Base-by-base conservation (phyloP, 2,888 invertebrate genomes). In the Lacanobia oleracea region DNA sequence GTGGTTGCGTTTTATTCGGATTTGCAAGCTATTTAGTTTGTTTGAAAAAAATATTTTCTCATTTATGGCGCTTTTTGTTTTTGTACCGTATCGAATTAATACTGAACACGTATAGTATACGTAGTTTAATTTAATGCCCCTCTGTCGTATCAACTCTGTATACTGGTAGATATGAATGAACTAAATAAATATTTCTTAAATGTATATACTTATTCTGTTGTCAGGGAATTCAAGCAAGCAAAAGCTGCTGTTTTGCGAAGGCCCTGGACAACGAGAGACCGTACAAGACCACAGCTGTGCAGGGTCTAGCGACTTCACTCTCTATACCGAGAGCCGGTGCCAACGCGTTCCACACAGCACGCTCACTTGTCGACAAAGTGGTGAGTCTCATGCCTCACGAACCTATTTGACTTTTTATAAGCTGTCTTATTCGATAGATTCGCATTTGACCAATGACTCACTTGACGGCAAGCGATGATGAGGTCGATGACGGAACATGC, bases 301-400 rank as follows among this genome's bases (percentile, higher is more conserved):
- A 21, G 10, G 79, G 87, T 37, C 18, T 91, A 5, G 91, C 93
- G 5, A 75, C 67, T 7, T 87, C 89, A 4, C 84, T 93, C 14
- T 87, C 85, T 18, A 86, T 91, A 9, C 88, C 91, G 0, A 88
- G 75, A 16, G 91, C 88, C n/a, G 93, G 93, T 2, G 84, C 67
- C 45, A 94, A 94, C 71, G 88, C 93, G 2, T 92, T 90, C 75
- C 88, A 93, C 50, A 93, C 93, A 16, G 92, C 92, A 9, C 87
- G 82, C 21, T 88, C 90, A 4, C 79, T 91, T 10, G 84, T 93
- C 60, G 90, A 91, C 72, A 92, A 92, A 89, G 86, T 93, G 91
- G 93, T 91, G 71, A 75, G 77, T 74, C 8, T 74, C n/a, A 53
- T 0, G 3, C 18, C 8, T 10, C 45, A 62, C 16, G 1, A 48